Evolutionary conservation across 2,888 invertebrate species (phyloP), one percentile per base, ranked within the genome.

Genomic region (Parapristionchus giblindavisi): DNA sequence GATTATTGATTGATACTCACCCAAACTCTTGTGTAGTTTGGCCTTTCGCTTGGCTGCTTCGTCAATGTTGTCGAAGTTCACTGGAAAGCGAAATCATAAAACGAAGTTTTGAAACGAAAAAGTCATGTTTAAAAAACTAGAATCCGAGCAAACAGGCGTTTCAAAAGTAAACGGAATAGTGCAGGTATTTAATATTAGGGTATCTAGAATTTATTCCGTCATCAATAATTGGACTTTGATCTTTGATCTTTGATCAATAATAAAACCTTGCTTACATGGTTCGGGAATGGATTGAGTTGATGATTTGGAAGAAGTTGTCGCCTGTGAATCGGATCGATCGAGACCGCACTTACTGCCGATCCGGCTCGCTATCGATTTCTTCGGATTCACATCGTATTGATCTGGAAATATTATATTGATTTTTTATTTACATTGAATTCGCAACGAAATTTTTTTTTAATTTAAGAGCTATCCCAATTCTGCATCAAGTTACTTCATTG

Each of bases 281-380:
- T 71, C 70, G 40, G 70, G 70, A 29, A 71, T 61, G 34, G 73
- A 73, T n/a, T 73, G 73, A 0, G 73, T 73, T 21, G 60, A 61
- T 48, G 36, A 36, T 38, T 73, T 73, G 29, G 73, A 73, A 4
- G 73, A 73, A 4, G 61, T 29, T 29, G 27, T n/a, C 29, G 51
- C 73, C 60, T 73, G 60, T 0, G 43, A 60, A 27, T 73, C 73
- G 11, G 61, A 36, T 34, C 73, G 27, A 24, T 61, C 38, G n/a
- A 61, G 48, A 1, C 54, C 61, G 1, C 32, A 43, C 1, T 40
- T 60, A 34, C 51, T 61, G 32, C 56, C 71, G 3, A 38, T 17
- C 68, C 36, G 51, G 17, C 52, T 32, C 17, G 27, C 63, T 3
- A 34, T 24, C 52, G 21, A 48, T 48, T 68, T 52, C 68, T 68